phyloP scores from a whole-genome alignment of 2,113 vertebrate species.

The Protomyctophum bolini region DNA sequence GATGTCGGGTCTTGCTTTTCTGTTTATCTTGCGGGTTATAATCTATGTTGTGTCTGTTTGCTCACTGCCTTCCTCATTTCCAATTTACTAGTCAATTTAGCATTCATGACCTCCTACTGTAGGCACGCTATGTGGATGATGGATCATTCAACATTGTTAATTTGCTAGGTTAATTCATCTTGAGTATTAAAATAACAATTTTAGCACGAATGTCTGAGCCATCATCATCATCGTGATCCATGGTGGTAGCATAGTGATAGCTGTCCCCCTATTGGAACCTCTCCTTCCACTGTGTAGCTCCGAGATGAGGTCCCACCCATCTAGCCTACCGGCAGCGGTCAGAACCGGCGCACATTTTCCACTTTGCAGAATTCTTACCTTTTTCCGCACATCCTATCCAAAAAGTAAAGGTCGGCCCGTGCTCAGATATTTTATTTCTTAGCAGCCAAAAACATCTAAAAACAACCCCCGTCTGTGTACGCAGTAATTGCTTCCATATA shows the following conservation, averaged over 20 bases:
- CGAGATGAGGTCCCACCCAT: constrained; percentile 38
- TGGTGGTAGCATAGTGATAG: constrained; percentile 24
- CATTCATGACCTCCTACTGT: constrained; percentile 2
- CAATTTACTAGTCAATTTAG: neutral
- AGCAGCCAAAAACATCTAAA: too few relatives aligned
- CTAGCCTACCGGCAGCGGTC: constrained; percentile 6
- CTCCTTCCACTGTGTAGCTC: constrained; percentile 20
- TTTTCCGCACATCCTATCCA: too few relatives aligned
- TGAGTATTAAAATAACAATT: constrained; percentile 48
- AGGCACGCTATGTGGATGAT: neutral
- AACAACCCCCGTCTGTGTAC: too few relatives aligned
- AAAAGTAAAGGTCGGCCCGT: too few relatives aligned
- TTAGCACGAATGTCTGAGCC: constrained; percentile 40
- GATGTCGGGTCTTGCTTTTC: constrained; percentile 1
- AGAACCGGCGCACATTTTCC: too few relatives aligned
- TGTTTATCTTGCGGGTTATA: constrained; percentile 2
- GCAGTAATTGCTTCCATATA: too few relatives aligned
- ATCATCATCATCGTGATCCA: constrained; percentile 51
- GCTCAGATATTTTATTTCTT: too few relatives aligned
- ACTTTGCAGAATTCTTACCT: too few relatives aligned
- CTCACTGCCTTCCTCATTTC: neutral
- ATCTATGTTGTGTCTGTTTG: neutral
- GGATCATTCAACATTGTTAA: constrained; percentile 50
- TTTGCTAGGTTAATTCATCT: constrained; percentile 53
- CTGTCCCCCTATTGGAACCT: neutral